Evolutionary conservation across 2,888 invertebrate genomes (phyloP).

Genomic region (Colostygia pectinataria): DNA sequence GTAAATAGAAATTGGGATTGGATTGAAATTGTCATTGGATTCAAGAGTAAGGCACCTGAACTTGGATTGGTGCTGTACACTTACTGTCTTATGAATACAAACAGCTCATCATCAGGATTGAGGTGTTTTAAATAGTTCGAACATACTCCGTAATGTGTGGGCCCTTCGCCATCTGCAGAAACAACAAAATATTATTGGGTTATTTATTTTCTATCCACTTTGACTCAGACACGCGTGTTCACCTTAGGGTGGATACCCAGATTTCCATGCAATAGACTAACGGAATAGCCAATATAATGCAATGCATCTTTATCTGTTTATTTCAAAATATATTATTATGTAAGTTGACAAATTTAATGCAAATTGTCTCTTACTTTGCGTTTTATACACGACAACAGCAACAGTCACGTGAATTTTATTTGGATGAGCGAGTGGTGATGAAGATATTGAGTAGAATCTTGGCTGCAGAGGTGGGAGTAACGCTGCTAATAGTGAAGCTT

Average conservation of each 20-base stretch:
- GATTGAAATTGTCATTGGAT: too few species aligned
- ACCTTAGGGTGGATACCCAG: too few species aligned
- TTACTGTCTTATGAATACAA: slow-evolving; percentile 91
- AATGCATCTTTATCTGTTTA: too few species aligned
- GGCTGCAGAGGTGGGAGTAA: slow-evolving; percentile 94
- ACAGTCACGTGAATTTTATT: slow-evolving; percentile 94
- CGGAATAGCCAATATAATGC: too few species aligned
- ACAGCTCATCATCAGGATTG: slow-evolving; percentile 85
- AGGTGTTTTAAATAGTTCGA: slow-evolving; percentile 93
- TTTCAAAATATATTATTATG: too few species aligned
- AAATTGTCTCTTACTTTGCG: slow-evolving; percentile 84
- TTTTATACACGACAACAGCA: slow-evolving; percentile 93
- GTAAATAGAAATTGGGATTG: too few species aligned
- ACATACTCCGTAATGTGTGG: slow-evolving; percentile 94
- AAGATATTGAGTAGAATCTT: slow-evolving; percentile 96
- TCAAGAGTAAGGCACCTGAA: too few species aligned
- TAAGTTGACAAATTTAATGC: neutral
- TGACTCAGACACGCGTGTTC: too few species aligned
- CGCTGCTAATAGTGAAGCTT: slow-evolving; percentile 90
- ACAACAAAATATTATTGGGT: too few species aligned
- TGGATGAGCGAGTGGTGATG: slow-evolving; percentile 88
- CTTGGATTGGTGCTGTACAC: slow-evolving; percentile 21
- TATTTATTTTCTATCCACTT: too few species aligned
- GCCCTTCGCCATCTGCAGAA: slow-evolving; percentile 88
- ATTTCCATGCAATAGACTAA: too few species aligned